phyloP scores from a whole-genome alignment of 2,113 vertebrate genomes.

The Perccottus glenii region DNA sequence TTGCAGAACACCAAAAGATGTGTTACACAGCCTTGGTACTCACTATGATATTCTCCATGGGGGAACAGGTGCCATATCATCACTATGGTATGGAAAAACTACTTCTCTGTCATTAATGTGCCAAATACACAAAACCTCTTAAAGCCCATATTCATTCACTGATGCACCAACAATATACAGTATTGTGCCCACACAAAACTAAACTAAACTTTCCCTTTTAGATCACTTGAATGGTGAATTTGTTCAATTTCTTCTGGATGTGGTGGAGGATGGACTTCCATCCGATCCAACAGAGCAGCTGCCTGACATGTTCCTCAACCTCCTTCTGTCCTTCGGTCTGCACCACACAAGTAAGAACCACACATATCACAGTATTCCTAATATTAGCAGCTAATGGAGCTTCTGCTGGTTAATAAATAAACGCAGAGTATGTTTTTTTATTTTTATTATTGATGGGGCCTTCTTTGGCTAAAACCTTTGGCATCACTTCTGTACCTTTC shows the following conservation, averaged over 20 bases:
- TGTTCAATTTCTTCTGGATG: conserved; percentile 88
- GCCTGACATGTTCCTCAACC: conserved; percentile 91
- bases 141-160: background rate
- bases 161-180: background rate
- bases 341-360: conserved; percentile 86
- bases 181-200: background rate
- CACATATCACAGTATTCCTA: background rate
- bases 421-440: background rate
- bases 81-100: conserved; percentile 87
- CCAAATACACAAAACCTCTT: too few species aligned
- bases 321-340: conserved; percentile 94
- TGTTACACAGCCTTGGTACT: conserved; percentile 95
- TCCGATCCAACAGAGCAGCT: conserved; percentile 92
- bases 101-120: background rate
- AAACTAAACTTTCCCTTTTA: conserved; percentile 57
- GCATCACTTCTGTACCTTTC: background rate
- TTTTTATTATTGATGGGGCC: background rate
- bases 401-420: too few species aligned
- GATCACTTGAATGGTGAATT: conserved; percentile 94
- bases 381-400: too few species aligned
- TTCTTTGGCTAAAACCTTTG: too few species aligned
- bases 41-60: conserved; percentile 98
- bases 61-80: conserved; percentile 94
- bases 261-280: conserved; percentile 93
- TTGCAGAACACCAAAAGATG: conserved; percentile 95